Evolutionary conservation across 2,797 vertebrate genomes (phyloP).

Genomic region (Enteromius thamalakanensis): DNA sequence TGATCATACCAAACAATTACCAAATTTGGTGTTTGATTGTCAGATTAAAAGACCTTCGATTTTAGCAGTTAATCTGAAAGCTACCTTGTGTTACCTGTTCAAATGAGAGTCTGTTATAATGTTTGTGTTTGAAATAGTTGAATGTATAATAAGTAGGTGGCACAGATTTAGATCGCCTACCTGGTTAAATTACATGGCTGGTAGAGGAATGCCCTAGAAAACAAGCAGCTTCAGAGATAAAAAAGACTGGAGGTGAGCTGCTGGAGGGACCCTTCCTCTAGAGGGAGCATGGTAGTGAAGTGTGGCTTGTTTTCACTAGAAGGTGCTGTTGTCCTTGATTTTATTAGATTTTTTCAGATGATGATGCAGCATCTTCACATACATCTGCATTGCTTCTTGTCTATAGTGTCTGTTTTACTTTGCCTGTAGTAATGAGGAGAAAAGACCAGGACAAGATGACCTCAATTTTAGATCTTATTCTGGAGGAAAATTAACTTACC

Average conservation of each 20-base stretch:
- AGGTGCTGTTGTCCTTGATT: conserved; percentile 45
- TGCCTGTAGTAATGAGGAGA: conserved; percentile 45
- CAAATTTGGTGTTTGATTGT: neutral
- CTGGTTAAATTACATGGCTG: neutral
- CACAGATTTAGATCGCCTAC: conserved; percentile 17
- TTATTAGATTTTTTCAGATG: neutral
- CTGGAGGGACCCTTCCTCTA: conserved; percentile 57
- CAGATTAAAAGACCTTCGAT: neutral
- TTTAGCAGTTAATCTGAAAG: neutral
- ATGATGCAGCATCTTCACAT: conserved; percentile 52
- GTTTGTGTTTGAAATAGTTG: conserved; percentile 16
- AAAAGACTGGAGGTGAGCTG: conserved; percentile 46
- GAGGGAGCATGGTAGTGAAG: conserved; percentile 8
- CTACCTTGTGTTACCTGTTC: conserved; percentile 11
- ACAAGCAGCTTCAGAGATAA: conserved; percentile 22
- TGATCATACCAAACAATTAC: neutral
- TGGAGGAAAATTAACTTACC: neutral
- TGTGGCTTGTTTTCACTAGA: conserved; percentile 34
- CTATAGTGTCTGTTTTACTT: conserved; percentile 49
- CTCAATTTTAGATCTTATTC: neutral
- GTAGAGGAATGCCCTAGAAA: conserved; percentile 68
- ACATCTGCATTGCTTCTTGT: conserved; percentile 20
- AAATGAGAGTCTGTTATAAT: conserved; percentile 16
- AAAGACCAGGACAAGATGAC: neutral
- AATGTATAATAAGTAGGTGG: neutral